These are phyloP conservation scores for Eubasilissa splendida DNA, from an alignment of 2,888 invertebrate species.

Conservation along the genomic window DNA sequence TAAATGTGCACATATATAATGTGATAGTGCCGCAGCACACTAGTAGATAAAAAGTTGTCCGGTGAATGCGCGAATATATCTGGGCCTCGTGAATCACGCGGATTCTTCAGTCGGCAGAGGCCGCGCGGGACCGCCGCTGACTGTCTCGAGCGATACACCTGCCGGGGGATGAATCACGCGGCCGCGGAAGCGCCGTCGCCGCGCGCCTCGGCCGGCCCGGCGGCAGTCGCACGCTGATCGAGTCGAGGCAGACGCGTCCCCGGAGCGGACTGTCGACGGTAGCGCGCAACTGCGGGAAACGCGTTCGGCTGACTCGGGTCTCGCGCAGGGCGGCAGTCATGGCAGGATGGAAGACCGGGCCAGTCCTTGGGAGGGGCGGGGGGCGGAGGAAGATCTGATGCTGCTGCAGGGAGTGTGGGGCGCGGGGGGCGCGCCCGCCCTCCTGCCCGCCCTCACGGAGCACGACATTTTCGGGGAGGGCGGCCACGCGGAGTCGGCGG, in stretches of 20 bases:
- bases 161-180: conserved; percentile 30
- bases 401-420: conserved; percentile 56
- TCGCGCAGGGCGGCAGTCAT: conserved; percentile 44
- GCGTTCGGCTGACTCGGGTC: not conserved
- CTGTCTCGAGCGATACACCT: not conserved
- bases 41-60: conserved; percentile 1
- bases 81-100: conserved; percentile 1
- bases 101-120: not conserved
- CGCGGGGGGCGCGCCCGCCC: conserved; percentile 43
- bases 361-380: conserved; percentile 47
- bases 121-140: not conserved
- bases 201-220: not conserved
- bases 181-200: not conserved
- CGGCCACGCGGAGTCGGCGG: not conserved
- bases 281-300: not conserved
- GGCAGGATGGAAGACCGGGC: conserved; percentile 55
- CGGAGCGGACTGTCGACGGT: not conserved
- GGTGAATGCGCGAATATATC: conserved; percentile 9
- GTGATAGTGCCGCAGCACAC: not conserved
- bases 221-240: not conserved
- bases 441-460: conserved; percentile 43
- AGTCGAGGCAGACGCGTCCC: not conserved
- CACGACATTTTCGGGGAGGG: conserved; percentile 39
- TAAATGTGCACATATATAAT: no score
- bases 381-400: conserved; percentile 51